Conservation (phyloP, 92 coral and sea anemone genomes). For the Hydrozoanthus gracilis region DNA sequence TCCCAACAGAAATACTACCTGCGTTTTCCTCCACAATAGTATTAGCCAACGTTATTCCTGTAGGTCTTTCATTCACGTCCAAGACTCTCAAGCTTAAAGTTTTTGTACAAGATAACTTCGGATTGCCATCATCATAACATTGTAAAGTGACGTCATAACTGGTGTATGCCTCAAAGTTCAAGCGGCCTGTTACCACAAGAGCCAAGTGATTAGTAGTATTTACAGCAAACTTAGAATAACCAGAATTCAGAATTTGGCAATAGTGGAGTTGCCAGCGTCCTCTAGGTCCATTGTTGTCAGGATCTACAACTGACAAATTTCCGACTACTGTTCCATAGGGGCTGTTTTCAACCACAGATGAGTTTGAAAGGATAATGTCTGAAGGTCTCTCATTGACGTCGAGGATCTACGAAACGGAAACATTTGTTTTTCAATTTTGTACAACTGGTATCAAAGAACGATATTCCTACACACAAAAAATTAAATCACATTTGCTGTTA, state of each 20-base stretch:
- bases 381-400: conserved; percentile 93
- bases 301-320: conserved; percentile 78
- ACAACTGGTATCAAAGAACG: too few species aligned
- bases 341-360: conserved; percentile 73
- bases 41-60: conserved; percentile 69
- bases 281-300: conserved; percentile 86
- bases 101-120: conserved; percentile 68
- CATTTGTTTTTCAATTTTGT: too few species aligned
- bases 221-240: conserved; percentile 59
- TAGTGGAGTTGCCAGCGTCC: conserved; percentile 84
- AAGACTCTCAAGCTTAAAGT: conserved; percentile 48
- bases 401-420: conserved; percentile 56
- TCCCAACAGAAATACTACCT: conserved; percentile 74
- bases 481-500: too few species aligned
- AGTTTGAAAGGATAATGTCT: conserved; percentile 63
- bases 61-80: conserved; percentile 89
- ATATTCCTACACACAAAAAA: too few species aligned
- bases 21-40: conserved; percentile 80
- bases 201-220: conserved; percentile 50
- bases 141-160: conserved; percentile 69
- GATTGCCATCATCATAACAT: conserved; percentile 77
- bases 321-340: conserved; percentile 76
- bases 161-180: conserved; percentile 73
- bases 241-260: conserved; percentile 71
- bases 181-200: conserved; percentile 53